Base-by-base conservation (phyloP, 2,888 invertebrate genomes). In the Stramonita haemastoma region DNA sequence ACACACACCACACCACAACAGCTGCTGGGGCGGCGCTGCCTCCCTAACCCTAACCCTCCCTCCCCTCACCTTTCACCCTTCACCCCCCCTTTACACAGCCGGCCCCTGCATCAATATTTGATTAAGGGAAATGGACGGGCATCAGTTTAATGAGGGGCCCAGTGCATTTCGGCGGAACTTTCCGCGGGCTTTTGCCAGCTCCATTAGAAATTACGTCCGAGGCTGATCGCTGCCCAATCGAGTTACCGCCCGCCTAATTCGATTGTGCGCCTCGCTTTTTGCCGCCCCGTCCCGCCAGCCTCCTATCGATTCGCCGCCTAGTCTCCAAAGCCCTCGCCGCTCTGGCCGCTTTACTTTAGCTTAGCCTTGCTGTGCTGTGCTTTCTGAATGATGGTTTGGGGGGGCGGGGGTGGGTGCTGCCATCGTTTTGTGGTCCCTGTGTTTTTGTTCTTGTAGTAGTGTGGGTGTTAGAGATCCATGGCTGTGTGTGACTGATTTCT, bases 31-130 rank as follows among this genome's bases (percentile, higher is more conserved):
- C 85, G 89, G 66, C 66, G 66, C 66, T 77, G 46, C 36, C n/a
- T 19, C 15, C 46, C 56, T 36, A 84, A 83, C 89, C 89, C 89
- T 66, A 13, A 36, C 85, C 36, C 85, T 85, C 88, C 89, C 83
- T 26, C 70, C 85, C 36, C 85, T 85, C 88, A 34, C 36, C 57
- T 0, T 56, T 81, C 86, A 22, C 81, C 29, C 84, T 56, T 77
- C 22, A 19, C 60, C 60, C 13, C 60, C 87, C 83, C 90, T 22
- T 60, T 60, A 2, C 46, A 2, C 2, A 46, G 46, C 46, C 46
- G 46, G 4, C 26, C 88, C 85, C 90, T 90, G 88, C 90, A 92
- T 93, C 91, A 93, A 93, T 93, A 93, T 93, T 93, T 92, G 93
- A 93, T 93, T 92, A 93, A 83, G 89, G 90, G 91, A 92, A 92